Base-by-base conservation (phyloP, 2,888 invertebrate genomes). In the Onchidella celtica region DNA sequence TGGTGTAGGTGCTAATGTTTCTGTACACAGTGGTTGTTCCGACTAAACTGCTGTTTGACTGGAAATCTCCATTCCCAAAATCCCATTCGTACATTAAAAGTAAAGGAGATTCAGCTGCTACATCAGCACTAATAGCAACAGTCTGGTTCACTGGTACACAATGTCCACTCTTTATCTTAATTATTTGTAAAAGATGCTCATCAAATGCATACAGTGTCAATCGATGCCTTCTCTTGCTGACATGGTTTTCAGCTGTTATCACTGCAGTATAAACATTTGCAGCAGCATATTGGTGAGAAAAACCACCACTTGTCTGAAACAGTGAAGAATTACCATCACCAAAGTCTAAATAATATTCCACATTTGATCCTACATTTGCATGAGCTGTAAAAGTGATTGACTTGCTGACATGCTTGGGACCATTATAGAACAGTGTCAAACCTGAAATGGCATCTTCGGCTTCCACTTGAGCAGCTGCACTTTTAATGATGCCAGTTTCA, bases 201-300 rank as follows among this genome's bases (percentile, higher is more conserved):
- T 84, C 81, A 75, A 75, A 83, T 3, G 74, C 84, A 66, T 81
- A 78, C 27, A 83, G 75, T n/a, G 36, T 61, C 36, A 78, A 59
- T 1, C 0, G 2, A 38, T 34, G 61, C 9, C 36, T 75, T 34
- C 36, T 73, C 1, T 68, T 66, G 66, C 89, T 89, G 55, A 90
- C 87, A 21, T 70, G 79, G 84, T 91, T 90, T 9, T 74, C 78
- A 14, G 86, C 89, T 38, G 47, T 83, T 6, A 90, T 85, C 2
- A 66, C 70, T 29, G 87, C 72, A 2, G 70, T 76, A 73, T 88
- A 88, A 1, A 76, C 81, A 63, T 86, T 87, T 21, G 85, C 73
- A n/a, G 57, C 27, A n/a, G 83, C 40, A 81, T 90, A 90, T 3
- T 27, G 63, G 65, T 81, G 57, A 11, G 36, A n/a, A 55, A 76